phyloP scores from a whole-genome alignment of 1,140 invertebrate genomes.

The Brachionus calyciflorus region DNA sequence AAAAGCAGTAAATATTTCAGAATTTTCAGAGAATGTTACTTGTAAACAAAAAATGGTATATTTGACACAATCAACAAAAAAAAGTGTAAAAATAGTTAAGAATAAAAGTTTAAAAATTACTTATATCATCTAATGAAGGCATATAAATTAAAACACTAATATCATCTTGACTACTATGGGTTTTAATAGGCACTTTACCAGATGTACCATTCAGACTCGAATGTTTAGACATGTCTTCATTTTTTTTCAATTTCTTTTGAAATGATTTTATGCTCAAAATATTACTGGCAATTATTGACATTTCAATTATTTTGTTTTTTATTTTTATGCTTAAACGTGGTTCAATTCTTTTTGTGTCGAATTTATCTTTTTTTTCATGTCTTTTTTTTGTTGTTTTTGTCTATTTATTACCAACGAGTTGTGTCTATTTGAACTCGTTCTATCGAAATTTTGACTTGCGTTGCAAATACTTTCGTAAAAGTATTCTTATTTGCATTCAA shows the following conservation, averaged over 20 bases:
- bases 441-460: too few relatives aligned
- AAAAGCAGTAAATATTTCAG: too few relatives aligned
- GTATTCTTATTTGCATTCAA: too few relatives aligned
- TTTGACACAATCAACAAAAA: too few relatives aligned
- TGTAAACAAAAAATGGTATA: too few relatives aligned
- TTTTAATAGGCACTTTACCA: background rate
- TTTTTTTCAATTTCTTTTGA: conserved; percentile 29
- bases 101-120: too few relatives aligned
- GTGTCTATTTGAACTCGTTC: background rate
- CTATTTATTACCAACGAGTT: background rate
- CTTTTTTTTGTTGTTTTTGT: background rate
- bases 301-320: background rate
- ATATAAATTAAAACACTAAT: too few relatives aligned
- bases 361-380: background rate
- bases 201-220: background rate
- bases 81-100: too few relatives aligned
- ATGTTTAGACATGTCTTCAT: background rate
- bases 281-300: conserved; percentile 25
- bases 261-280: conserved; percentile 15
- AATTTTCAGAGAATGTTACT: too few relatives aligned
- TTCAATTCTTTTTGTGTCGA: background rate
- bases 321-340: background rate
- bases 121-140: too few relatives aligned
- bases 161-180: too few relatives aligned
- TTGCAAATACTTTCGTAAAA: too few relatives aligned